These are phyloP conservation scores for Lagodon rhomboides DNA, from an alignment of 2,797 vertebrate species.

Conservation along the genomic window DNA sequence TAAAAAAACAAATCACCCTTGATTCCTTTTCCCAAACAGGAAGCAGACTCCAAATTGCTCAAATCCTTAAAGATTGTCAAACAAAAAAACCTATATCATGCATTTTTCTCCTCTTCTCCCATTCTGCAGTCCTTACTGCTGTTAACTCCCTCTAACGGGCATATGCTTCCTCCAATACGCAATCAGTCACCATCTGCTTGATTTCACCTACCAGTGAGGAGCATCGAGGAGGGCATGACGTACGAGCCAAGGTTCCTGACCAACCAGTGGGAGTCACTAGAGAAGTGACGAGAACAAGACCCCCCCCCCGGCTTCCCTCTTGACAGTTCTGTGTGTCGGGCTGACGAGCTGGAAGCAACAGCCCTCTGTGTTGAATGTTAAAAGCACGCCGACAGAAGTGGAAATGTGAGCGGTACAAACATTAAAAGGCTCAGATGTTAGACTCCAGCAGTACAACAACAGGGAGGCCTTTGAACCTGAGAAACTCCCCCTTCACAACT, in stretches of 20 bases:
- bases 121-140: not conserved
- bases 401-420: not conserved
- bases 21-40: no score
- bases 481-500: not conserved
- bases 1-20: no score
- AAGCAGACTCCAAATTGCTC: not conserved
- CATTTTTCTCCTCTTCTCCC: not conserved
- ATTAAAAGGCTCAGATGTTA: not conserved
- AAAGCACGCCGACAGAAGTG: not conserved
- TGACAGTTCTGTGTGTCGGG: not conserved
- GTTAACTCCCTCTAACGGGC: not conserved
- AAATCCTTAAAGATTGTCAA: not conserved
- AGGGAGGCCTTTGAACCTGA: not conserved
- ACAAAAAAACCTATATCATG: not conserved
- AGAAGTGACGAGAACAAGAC: constrained; percentile 15
- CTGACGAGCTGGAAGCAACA: not conserved
- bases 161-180: constrained; percentile 15
- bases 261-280: constrained; percentile 18
- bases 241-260: constrained; percentile 28
- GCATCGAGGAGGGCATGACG: constrained; percentile 1
- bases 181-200: constrained; percentile 39
- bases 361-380: not conserved
- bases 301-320: not conserved
- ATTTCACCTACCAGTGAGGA: constrained; percentile 25
- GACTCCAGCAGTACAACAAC: not conserved